Evolutionary conservation across 2,888 invertebrate genomes (phyloP), one percentile per base, ranked within the genome.

Genomic region (Eulithis testata): DNA sequence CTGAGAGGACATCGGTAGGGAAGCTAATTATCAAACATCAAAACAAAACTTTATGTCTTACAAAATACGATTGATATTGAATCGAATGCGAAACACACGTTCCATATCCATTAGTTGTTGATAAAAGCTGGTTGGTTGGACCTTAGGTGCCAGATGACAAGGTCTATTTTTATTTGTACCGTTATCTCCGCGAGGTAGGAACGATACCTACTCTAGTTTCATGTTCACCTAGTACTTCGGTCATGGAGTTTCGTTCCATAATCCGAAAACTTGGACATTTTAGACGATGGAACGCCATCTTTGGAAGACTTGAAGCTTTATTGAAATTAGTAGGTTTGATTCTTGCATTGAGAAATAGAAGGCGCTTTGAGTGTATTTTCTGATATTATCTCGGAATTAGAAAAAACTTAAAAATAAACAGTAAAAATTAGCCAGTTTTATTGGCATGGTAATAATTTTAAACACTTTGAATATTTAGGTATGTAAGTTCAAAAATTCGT

Each of bases 241-340:
- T 84, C 80, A 84, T 73, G 81, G 80, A 77, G 78, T 84, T 82
- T 83, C 81, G 84, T 84, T 84, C 78, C 80, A 79, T 76, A 40
- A 75, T 73, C 76, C 79, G 77, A 31, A 31, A 5, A 36, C 36
- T 56, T 45, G 47, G 56, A 47, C 47, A 47, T 47, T 47, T 47
- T 45, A 44, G 55, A 45, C 47, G 36, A 4, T 44, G 55, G 11
- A 27, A 49, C 51, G 59, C 44, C 44, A 43, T 60, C 59, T 58
- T 40, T 31, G 14, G 3, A 2, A 40, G 7, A 9, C 36, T 52
- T 37, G 8, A 9, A 52, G 37, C 7, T 2, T 5, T 37, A 31
- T 37, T 2, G 9, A 14, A 12, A 36, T 8, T 50, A 11, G 5
- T 27, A 11, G 27, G 50, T 27, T 50, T 50, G 50, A 21, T 9